These are phyloP conservation scores for Halichoeres trimaculatus DNA, from an alignment of 2,113 vertebrate genomes.

Conservation along the genomic window DNA sequence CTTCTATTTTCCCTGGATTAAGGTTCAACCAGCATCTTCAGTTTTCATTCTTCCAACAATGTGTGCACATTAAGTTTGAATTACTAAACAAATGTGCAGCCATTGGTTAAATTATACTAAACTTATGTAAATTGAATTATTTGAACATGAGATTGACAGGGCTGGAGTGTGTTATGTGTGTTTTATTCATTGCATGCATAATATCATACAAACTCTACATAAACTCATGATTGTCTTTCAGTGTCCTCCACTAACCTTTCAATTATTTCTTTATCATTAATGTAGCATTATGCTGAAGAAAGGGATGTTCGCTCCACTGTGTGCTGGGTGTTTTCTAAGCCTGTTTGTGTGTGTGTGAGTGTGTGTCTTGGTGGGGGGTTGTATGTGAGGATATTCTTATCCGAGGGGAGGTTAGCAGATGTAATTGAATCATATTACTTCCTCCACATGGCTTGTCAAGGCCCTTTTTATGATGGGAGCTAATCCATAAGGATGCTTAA, in stretches of 20 bases:
- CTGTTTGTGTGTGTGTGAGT: constrained; percentile 27
- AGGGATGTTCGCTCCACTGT: constrained; percentile 62
- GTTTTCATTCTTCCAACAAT: no score
- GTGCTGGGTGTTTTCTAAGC: constrained; percentile 76
- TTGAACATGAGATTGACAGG: no score
- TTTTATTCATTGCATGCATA: neutral
- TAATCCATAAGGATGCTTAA: constrained; percentile 76
- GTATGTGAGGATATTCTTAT: constrained; percentile 45
- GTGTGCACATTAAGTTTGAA: no score
- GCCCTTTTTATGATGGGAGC: constrained; percentile 76
- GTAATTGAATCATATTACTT: constrained; percentile 80
- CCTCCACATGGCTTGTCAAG: constrained; percentile 76
- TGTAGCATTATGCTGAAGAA: constrained; percentile 72
- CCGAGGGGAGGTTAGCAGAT: constrained; percentile 67
- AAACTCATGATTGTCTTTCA: neutral
- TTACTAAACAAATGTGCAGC: no score
- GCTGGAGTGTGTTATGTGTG: neutral
- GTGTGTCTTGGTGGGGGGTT: constrained; percentile 4
- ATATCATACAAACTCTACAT: neutral
- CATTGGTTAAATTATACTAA: no score
- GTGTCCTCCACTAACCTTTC: constrained; percentile 9
- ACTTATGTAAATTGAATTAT: no score
- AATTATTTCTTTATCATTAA: constrained; percentile 55
- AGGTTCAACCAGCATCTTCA: no score
- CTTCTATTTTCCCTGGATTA: no score